Conservation (phyloP, 2,797 vertebrate genomes). For the Parambassis ranga region DNA sequence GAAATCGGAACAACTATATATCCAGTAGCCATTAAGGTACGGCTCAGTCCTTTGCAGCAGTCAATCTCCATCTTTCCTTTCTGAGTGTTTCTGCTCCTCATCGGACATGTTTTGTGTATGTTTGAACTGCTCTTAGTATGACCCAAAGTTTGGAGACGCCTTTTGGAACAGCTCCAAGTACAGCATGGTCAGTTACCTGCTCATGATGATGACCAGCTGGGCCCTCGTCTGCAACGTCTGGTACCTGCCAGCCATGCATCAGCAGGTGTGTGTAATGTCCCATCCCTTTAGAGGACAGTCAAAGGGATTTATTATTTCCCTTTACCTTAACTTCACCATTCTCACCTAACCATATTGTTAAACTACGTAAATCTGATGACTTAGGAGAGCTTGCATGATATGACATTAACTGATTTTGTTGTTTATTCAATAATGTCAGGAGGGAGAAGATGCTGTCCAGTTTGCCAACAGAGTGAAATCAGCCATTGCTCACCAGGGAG, state of each 20-base stretch:
- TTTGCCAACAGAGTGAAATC: conserved; percentile 97
- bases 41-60: neutral
- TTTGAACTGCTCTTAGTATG: conserved; percentile 80
- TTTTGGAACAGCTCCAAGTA: conserved; percentile 99
- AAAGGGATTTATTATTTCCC: neutral
- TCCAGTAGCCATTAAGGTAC: conserved; percentile 97
- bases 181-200: conserved; percentile 91
- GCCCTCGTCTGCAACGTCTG: conserved; percentile 95
- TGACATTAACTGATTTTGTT: conserved; percentile 2
- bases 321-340: neutral
- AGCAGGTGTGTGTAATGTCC: conserved; percentile 81
- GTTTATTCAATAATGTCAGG: conserved; percentile 70
- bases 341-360: neutral
- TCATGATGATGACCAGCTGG: conserved; percentile 99
- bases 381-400: too few relatives aligned
- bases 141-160: conserved; percentile 95
- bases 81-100: neutral
- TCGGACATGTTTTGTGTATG: neutral
- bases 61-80: neutral
- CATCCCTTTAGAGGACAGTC: neutral
- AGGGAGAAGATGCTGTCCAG: conserved; percentile 91
- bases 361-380: too few relatives aligned
- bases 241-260: conserved; percentile 94
- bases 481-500: conserved; percentile 91
- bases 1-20: conserved; percentile 95